Conservation (phyloP, 2,888 invertebrate species). For the Dusona sp. region DNA sequence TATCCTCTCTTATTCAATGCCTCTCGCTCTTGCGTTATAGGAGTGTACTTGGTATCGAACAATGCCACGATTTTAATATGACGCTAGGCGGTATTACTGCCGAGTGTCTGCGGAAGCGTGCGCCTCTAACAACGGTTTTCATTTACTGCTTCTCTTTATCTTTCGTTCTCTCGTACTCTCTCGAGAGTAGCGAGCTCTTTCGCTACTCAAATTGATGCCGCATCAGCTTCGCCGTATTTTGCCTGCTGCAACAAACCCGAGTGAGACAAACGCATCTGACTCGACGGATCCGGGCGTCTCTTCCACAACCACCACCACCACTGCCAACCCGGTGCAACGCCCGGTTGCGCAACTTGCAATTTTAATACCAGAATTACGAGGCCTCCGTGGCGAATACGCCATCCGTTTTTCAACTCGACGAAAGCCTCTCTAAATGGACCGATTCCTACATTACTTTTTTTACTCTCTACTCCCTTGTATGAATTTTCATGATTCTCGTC, state of each 20-base stretch:
- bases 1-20: conserved; percentile 15
- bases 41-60: conserved; percentile 71
- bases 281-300: conserved; percentile 53
- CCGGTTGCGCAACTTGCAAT: conserved; percentile 77
- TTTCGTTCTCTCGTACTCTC: conserved; percentile 27
- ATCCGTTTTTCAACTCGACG: conserved; percentile 34
- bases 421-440: not conserved
- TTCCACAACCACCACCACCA: conserved; percentile 33
- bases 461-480: conserved; percentile 19
- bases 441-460: not conserved
- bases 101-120: conserved; percentile 62
- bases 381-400: conserved; percentile 47
- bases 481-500: not conserved
- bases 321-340: conserved; percentile 24
- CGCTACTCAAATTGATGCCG: conserved; percentile 50
- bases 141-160: conserved; percentile 74
- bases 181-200: conserved; percentile 13
- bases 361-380: conserved; percentile 79
- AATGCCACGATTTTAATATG: conserved; percentile 79
- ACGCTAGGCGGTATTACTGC: conserved; percentile 70
- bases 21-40: conserved; percentile 40
- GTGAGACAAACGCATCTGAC: conserved; percentile 56
- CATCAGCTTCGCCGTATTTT: conserved; percentile 35
- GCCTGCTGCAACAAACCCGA: conserved; percentile 8
- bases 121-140: conserved; percentile 74